A percentile compares a stretch with the other conserved stretches of the same genome.
Conservation (phyloP, 1,140 invertebrate species). For the Tetraneura akinire region DNA sequence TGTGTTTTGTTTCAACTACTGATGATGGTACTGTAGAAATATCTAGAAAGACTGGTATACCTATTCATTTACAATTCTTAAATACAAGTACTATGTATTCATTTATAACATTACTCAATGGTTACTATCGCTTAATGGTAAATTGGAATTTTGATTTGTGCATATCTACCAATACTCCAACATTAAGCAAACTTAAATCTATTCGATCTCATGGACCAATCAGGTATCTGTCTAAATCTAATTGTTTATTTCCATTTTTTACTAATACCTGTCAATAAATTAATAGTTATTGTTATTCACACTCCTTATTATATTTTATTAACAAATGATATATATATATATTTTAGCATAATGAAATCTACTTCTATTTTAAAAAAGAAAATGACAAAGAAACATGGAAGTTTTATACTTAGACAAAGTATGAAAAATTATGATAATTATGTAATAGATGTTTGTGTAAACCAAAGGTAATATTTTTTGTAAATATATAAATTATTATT, state of each 20-base stretch:
- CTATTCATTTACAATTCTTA: conserved; percentile 72
- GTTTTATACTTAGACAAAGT: conserved; percentile 79
- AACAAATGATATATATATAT: no score
- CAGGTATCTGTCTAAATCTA: conserved; percentile 62
- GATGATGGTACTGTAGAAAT: conserved; percentile 75
- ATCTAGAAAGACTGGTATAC: conserved; percentile 75
- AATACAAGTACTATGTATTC: conserved; percentile 67
- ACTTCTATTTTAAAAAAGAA: conserved; percentile 80
- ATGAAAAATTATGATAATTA: conserved; percentile 75
- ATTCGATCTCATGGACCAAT: conserved; percentile 87
- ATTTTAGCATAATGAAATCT: conserved; percentile 77
- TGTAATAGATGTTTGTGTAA: conserved; percentile 77
- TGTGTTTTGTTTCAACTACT: conserved; percentile 73
- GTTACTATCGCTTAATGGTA: conserved; percentile 82
- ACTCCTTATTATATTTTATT: no score
- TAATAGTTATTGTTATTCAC: no score
- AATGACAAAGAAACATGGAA: conserved; percentile 71
- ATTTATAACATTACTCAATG: conserved; percentile 81
- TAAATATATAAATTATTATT: neutral
- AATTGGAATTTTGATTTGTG: conserved; percentile 91
- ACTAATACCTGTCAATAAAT: no score
- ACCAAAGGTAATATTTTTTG: conserved; percentile 63
- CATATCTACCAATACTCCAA: conserved; percentile 75
- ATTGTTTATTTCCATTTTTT: no score
- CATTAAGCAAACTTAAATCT: conserved; percentile 69